Evolutionary conservation across 1,140 invertebrate genomes (phyloP).

Genomic region (Drosophila micromelanica): DNA sequence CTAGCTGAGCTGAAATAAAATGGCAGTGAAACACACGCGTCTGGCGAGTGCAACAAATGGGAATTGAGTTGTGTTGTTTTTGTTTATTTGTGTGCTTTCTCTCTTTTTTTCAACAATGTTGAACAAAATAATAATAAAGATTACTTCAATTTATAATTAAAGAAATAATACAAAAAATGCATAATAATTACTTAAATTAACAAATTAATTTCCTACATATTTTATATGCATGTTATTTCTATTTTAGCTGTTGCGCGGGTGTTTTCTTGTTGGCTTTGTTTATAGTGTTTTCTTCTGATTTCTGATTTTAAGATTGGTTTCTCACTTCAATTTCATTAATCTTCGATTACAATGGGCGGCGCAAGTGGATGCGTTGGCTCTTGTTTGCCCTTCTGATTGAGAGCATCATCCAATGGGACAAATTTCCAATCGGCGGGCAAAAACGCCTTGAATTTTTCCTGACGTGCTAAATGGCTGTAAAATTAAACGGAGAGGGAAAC

Average conservation of each 20-base stretch:
- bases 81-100: slow-evolving; percentile 29
- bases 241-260: slow-evolving; percentile 40
- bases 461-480: slow-evolving; percentile 31
- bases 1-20: slow-evolving; percentile 16
- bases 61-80: slow-evolving; percentile 8
- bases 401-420: slow-evolving; percentile 19
- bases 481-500: too few species aligned
- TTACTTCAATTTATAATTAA: slow-evolving; percentile 21
- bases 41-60: slow-evolving; percentile 14
- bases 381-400: neutral
- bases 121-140: neutral
- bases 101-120: neutral
- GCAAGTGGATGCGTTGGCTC: neutral
- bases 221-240: slow-evolving; percentile 29
- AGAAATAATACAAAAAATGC: slow-evolving; percentile 1
- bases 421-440: slow-evolving; percentile 62
- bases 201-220: slow-evolving; percentile 19
- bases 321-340: slow-evolving; percentile 26
- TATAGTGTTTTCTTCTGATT: neutral
- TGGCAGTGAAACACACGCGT: slow-evolving; percentile 11
- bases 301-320: neutral
- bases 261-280: neutral
- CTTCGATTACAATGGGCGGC: slow-evolving; percentile 64
- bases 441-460: neutral
- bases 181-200: slow-evolving; percentile 5